Percentiles rank a stretch among this genome's conserved stretches.
Conservation (phyloP, 1,140 invertebrate species). For the Neodiprion lecontei region DNA sequence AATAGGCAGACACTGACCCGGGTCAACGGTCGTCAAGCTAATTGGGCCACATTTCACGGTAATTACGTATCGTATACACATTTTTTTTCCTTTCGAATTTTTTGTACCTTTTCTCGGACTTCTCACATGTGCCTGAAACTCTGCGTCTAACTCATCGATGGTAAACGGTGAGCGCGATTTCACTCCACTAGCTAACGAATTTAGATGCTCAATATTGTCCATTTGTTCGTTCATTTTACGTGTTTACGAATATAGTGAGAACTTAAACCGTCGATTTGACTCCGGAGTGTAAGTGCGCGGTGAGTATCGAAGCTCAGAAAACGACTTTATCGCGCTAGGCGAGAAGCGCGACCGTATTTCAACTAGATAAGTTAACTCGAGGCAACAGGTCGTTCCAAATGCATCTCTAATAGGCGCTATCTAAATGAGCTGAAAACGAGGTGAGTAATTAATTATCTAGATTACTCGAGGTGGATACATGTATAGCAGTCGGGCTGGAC, state of each 20-base stretch:
- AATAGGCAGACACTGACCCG: not conserved
- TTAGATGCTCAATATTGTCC: too few relatives aligned
- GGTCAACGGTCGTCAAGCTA: not conserved
- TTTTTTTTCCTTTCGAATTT: not conserved
- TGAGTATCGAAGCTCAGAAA: slow-evolving; percentile 6
- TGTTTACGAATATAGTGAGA: too few relatives aligned
- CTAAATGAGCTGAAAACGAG: slow-evolving; percentile 32
- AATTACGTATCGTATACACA: not conserved
- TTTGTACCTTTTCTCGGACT: not conserved
- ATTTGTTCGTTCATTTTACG: too few relatives aligned
- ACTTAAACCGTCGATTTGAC: too few relatives aligned
- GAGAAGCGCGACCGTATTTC: slow-evolving; percentile 30
- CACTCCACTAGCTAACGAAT: too few relatives aligned
- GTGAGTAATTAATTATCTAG: slow-evolving; percentile 35
- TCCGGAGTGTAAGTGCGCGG: too few relatives aligned
- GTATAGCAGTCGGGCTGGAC: too few relatives aligned
- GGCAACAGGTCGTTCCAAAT: slow-evolving; percentile 38
- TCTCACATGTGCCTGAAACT: too few relatives aligned
- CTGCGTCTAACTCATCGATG: too few relatives aligned
- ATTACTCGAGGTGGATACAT: slow-evolving; percentile 25
- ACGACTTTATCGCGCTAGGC: not conserved
- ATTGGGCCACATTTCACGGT: not conserved
- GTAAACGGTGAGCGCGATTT: too few relatives aligned
- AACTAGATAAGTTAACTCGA: slow-evolving; percentile 35
- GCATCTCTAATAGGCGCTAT: slow-evolving; percentile 35